Evolutionary conservation across 2,797 vertebrate genomes (phyloP), one percentile per base, ranked within the genome.

Genomic region (Spheniscus humboldti): DNA sequence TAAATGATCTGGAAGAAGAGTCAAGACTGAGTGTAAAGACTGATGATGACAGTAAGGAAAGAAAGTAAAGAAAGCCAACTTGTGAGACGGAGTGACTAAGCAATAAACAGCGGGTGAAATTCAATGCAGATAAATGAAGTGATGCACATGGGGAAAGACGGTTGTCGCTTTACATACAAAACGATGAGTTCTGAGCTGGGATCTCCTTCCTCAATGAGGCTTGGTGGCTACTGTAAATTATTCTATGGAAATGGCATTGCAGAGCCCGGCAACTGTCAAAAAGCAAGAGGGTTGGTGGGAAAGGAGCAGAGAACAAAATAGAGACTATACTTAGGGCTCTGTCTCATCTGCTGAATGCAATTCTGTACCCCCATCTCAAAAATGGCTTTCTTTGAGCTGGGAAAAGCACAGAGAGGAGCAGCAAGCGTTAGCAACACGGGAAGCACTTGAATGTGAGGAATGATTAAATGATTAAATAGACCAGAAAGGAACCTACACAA

Each of bases 401-500:
- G 33, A 53, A 57, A 50, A 41, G 25, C 41, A 24, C 7, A 0
- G 55, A 28, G 33, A 63, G 60, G 39, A 90, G 27, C 52, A 77
- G 57, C 10, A n/a, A 60, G 45, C 1, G 0, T 52, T 39, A 47
- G 41, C 25, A 50, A 12, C 13, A 2, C 1, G 15, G 33, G 18
- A 55, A 80, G 11, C 17, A 8, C 45, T 33, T 27, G 39, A 31
- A 57, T 18, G 11, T 18, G 11, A 71, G 30, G 43, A 43, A 39
- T 8, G 28, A 50, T 76, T 37, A 67, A 72, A 25, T 28, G 31
- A 50, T 76, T 39, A 66, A 68, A 24, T 24, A 72, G 47, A n/a
- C 63, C 62, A 23, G 69, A 60, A 80, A 45, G 0, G 7, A 63
- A n/a, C 53, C 73, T 67, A 2, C 2, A 4, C 67, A 55, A 20